These are phyloP conservation scores for Aphelenchoides fujianensis DNA, from an alignment of 1,140 invertebrate genomes.

Conservation along the genomic window DNA sequence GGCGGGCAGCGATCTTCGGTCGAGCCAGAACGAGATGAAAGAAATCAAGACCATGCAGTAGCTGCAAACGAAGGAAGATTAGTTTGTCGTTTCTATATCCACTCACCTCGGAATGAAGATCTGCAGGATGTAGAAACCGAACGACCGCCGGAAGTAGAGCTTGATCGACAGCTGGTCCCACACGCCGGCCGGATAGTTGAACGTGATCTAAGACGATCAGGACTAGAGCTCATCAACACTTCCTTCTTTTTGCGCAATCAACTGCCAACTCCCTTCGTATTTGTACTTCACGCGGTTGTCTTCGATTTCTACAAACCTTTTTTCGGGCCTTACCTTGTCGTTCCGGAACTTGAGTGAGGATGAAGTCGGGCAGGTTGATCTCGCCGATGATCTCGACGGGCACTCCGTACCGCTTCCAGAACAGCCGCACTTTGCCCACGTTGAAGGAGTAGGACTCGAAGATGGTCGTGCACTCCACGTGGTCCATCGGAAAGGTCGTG, in stretches of 20 bases:
- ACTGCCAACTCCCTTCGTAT: too few relatives aligned
- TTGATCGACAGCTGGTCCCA: conserved; percentile 62
- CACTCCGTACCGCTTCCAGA: conserved; percentile 56
- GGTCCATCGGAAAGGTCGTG: conserved; percentile 56
- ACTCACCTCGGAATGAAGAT: conserved; percentile 64
- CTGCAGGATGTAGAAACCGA: conserved; percentile 66
- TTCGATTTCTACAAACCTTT: too few relatives aligned
- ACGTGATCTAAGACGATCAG: too few relatives aligned
- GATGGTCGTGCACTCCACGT: conserved; percentile 58
- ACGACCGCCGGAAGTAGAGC: conserved; percentile 64
- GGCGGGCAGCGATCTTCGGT: conserved; percentile 48
- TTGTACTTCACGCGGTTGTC: too few relatives aligned
- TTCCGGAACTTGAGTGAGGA: conserved; percentile 52
- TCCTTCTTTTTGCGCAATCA: too few relatives aligned
- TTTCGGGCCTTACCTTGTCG: too few relatives aligned
- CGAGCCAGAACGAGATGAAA: conserved; percentile 61
- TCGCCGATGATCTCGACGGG: conserved; percentile 61
- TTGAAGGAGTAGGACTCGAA: conserved; percentile 61
- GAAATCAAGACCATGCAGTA: conserved; percentile 56
- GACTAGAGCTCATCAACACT: too few relatives aligned
- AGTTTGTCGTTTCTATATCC: too few relatives aligned
- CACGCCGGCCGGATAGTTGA: conserved; percentile 57
- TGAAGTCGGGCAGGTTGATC: conserved; percentile 58
- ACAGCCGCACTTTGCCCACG: conserved; percentile 59
- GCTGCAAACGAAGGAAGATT: too few relatives aligned